Conservation (phyloP, 64 coral and sea anemone genomes). For the Dendronephthya gigantea region DNA sequence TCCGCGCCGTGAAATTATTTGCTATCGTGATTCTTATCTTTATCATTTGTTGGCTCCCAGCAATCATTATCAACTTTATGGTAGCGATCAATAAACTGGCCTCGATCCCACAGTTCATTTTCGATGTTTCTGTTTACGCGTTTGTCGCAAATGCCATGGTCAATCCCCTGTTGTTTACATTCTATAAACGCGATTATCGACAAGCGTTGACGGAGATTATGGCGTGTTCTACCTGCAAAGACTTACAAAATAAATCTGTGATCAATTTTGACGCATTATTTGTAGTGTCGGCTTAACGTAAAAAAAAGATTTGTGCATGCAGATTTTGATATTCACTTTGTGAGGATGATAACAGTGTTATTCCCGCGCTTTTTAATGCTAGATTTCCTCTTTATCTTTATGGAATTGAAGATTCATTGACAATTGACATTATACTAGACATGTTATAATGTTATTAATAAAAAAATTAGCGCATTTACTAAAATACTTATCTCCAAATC, state of each 20-base stretch:
- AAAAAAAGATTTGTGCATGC: neutral
- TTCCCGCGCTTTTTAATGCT: no score
- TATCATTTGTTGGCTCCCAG: slow-evolving; percentile 57
- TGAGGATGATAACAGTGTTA: no score
- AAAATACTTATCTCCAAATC: no score
- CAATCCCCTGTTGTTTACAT: slow-evolving; percentile 58
- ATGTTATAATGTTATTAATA: no score
- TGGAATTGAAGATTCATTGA: no score
- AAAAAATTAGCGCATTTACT: no score
- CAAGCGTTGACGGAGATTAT: slow-evolving; percentile 22
- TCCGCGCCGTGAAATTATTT: slow-evolving; percentile 65
- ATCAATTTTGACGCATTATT: neutral
- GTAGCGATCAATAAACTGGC: slow-evolving; percentile 13
- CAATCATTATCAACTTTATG: slow-evolving; percentile 65
- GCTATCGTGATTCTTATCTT: slow-evolving; percentile 55
- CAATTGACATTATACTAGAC: no score
- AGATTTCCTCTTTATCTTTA: no score
- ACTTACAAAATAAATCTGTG: neutral
- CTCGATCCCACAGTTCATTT: slow-evolving; percentile 29
- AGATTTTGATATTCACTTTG: no score
- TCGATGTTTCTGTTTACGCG: slow-evolving; percentile 50
- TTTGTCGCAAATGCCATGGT: slow-evolving; percentile 59
- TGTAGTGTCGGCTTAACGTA: neutral
- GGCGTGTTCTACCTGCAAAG: neutral
- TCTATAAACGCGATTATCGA: slow-evolving; percentile 56